Evolutionary conservation across 2,797 vertebrate species (phyloP).

Genomic region (Mycteria americana): DNA sequence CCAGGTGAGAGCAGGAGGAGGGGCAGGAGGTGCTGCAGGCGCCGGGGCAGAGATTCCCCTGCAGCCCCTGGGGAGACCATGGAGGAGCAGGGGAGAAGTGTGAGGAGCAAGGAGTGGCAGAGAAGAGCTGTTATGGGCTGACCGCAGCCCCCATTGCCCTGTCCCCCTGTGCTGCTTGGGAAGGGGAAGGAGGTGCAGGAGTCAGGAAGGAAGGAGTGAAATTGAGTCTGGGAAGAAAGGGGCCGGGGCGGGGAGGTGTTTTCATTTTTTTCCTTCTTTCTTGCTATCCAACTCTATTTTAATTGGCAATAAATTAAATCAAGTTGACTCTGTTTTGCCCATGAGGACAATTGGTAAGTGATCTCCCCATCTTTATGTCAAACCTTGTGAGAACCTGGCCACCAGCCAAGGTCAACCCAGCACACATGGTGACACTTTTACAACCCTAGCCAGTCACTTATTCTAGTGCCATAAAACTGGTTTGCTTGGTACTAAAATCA

Average conservation of each 20-base stretch:
- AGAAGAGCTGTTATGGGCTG: neutral
- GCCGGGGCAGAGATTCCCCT: neutral
- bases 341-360: neutral
- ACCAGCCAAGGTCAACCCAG: neutral
- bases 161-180: rapidly evolving
- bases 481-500: neutral
- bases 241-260: too few relatives aligned
- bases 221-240: neutral
- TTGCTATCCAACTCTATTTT: too few relatives aligned
- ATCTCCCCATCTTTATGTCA: neutral
- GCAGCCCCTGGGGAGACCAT: too few relatives aligned
- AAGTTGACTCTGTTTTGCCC: neutral
- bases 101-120: neutral
- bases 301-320: neutral
- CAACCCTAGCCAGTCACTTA: neutral
- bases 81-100: rapidly evolving
- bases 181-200: neutral
- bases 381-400: neutral
- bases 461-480: neutral
- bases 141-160: too few relatives aligned
- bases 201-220: neutral
- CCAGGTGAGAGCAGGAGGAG: too few relatives aligned
- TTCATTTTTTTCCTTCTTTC: neutral
- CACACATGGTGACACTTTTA: too few relatives aligned
- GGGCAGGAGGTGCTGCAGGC: neutral